phyloP scores from a whole-genome alignment of 1,140 invertebrate species.

The Lethocerus indicus region DNA sequence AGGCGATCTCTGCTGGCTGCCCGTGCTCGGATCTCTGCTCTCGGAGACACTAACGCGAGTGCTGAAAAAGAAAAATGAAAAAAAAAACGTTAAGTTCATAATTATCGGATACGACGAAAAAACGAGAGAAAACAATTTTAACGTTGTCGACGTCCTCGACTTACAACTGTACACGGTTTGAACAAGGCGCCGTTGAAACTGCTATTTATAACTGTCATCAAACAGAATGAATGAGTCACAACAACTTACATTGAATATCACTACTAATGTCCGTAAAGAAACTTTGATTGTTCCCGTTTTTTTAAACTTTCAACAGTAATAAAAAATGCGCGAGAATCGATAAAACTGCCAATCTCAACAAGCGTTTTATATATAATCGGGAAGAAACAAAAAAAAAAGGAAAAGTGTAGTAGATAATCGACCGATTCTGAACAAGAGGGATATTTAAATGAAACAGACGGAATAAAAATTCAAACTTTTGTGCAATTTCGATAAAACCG shows the following conservation, averaged over 20 bases:
- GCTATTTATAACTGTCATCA: too few relatives aligned
- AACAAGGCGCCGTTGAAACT: too few relatives aligned
- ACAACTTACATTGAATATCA: too few relatives aligned
- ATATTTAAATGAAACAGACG: too few relatives aligned
- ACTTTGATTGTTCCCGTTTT: not conserved
- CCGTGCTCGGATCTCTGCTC: not conserved
- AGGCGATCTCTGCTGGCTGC: not conserved
- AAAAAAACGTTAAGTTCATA: not conserved
- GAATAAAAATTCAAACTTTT: too few relatives aligned
- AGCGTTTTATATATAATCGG: too few relatives aligned
- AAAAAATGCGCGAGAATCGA: not conserved
- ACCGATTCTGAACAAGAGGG: too few relatives aligned
- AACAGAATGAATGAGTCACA: too few relatives aligned
- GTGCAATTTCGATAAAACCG: too few relatives aligned
- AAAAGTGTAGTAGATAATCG: too few relatives aligned
- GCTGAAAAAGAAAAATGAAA: not conserved
- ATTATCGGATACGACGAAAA: not conserved
- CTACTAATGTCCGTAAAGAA: too few relatives aligned
- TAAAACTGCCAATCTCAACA: not conserved
- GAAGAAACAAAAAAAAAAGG: too few relatives aligned
- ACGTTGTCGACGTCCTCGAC: not conserved
- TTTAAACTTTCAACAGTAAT: not conserved
- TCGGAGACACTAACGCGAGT: not conserved
- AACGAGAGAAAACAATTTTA: not conserved
- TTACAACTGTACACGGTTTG: not conserved